Base-by-base conservation (phyloP, 1,140 invertebrate species). In the Stegodyphus mimosarum region DNA sequence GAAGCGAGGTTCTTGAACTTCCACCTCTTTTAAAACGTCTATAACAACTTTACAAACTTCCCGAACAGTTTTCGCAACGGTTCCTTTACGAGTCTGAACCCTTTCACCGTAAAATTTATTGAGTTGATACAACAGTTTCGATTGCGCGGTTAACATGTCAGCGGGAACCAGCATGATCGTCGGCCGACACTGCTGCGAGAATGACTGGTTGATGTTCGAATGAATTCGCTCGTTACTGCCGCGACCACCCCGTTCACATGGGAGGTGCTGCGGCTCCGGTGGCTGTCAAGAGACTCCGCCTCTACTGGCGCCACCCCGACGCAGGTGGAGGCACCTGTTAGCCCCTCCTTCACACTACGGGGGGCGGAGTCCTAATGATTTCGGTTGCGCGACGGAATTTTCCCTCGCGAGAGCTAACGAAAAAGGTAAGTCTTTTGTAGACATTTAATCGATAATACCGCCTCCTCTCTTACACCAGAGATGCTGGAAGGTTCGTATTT, bases 1-100 rank as follows among this genome's bases (percentile, higher is more conserved):
- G 90, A 99, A 99, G 17, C 97, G 91, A 1, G 97, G 97, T 90
- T 99, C 97, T 90, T 99, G 97, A 1, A 97, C 95, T 91, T 99
- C 97, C 0, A 99, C 97, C 89, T 99, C 97, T 89, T 98, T 97
- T 10, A 99, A 91, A 0, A 99, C 95, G 89, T 99, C 97, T 90
- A 98, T 97, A 0, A 99, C 96, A 33, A 98, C 95, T 91, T 97
- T 96, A 90, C 95, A 97, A 74, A 99, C 92, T 90, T 98, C 96
- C n/a, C 95, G 92, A 71, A 99, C 95, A 4, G 95, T 96, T 90
- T 97, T 97, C 51, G 94, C 93, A 50, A 98, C 94, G 77, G 94
- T 94, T 7, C 92, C 92, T 92, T 96, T 96, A 6, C 97, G 92
- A 49, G 93, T 92, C 88, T 96, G 95, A 6, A 98, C 97, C 71